These are phyloP conservation scores for Autographa gamma DNA, from an alignment of 2,888 invertebrate species.

Conservation along the genomic window DNA sequence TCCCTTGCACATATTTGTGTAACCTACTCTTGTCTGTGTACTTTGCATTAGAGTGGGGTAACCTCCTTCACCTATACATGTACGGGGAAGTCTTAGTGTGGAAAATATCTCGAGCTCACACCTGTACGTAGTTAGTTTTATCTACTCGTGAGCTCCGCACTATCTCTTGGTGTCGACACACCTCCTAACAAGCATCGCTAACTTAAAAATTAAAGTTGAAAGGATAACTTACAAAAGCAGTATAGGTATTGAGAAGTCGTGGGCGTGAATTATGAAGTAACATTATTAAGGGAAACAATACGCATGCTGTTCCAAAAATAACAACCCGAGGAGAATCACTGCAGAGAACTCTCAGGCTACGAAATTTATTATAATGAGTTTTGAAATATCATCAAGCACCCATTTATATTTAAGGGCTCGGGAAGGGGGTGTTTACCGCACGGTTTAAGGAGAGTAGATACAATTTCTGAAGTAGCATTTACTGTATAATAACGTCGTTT, in stretches of 20 bases:
- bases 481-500: conserved; percentile 44
- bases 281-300: conserved; percentile 43
- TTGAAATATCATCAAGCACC: conserved; percentile 58
- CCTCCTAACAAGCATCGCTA: conserved; percentile 59
- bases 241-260: conserved; percentile 34
- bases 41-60: conserved; percentile 64
- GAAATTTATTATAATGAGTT: conserved; percentile 60
- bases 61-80: conserved; percentile 52
- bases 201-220: conserved; percentile 49
- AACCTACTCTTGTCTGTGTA: conserved; percentile 60
- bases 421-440: conserved; percentile 47
- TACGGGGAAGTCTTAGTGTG: conserved; percentile 56
- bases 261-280: conserved; percentile 26
- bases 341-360: conserved; percentile 36
- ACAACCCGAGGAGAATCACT: conserved; percentile 28
- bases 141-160: conserved; percentile 52
- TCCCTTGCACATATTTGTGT: conserved; percentile 57
- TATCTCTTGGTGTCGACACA: conserved; percentile 42
- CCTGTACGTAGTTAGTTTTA: conserved; percentile 57
- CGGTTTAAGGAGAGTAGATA: conserved; percentile 42
- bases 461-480: conserved; percentile 45
- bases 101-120: conserved; percentile 57
- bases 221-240: conserved; percentile 40
- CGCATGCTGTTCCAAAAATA: conserved; percentile 38
- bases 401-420: conserved; percentile 55